A percentile compares a stretch with the other conserved stretches of the same genome.
Evolutionary conservation across 2,797 vertebrate genomes (phyloP).

Genomic region (Poecilia gillii): DNA sequence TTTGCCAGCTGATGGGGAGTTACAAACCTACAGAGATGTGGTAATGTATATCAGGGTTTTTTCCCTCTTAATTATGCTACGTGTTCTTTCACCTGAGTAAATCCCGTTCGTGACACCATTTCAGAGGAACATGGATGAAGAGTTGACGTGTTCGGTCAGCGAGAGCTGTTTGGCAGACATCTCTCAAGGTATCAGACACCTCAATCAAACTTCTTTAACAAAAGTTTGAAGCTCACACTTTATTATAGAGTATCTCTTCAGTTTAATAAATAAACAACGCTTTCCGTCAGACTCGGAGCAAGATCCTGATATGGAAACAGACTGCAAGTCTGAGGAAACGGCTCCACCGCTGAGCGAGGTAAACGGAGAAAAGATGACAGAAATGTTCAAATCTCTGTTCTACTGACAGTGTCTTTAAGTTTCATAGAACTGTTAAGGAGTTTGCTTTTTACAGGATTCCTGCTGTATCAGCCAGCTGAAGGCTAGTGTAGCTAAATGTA

Average conservation of each 20-base stretch:
- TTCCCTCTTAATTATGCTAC: neutral
- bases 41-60: slow-evolving; percentile 22
- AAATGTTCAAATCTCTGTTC: neutral
- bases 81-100: neutral
- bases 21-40: slow-evolving; percentile 12
- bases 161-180: slow-evolving; percentile 20
- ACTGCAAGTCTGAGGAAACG: slow-evolving; percentile 26
- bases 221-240: neutral
- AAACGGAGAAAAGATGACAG: neutral
- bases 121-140: slow-evolving; percentile 36
- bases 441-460: neutral
- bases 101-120: neutral
- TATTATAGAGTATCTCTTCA: neutral
- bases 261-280: neutral
- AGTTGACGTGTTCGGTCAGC: slow-evolving; percentile 33
- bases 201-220: neutral
- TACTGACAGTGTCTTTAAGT: neutral
- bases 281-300: slow-evolving; percentile 21
- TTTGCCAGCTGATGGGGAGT: slow-evolving; percentile 12
- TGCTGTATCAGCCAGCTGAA: neutral
- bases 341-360: slow-evolving; percentile 27
- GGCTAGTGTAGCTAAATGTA: neutral
- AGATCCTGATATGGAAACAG: slow-evolving; percentile 9
- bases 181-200: slow-evolving; percentile 33
- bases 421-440: neutral